Evolutionary conservation across 2,113 vertebrate species (phyloP), one percentile per base, ranked within the genome.

Genomic region (Kobus ellipsiprymnus): DNA sequence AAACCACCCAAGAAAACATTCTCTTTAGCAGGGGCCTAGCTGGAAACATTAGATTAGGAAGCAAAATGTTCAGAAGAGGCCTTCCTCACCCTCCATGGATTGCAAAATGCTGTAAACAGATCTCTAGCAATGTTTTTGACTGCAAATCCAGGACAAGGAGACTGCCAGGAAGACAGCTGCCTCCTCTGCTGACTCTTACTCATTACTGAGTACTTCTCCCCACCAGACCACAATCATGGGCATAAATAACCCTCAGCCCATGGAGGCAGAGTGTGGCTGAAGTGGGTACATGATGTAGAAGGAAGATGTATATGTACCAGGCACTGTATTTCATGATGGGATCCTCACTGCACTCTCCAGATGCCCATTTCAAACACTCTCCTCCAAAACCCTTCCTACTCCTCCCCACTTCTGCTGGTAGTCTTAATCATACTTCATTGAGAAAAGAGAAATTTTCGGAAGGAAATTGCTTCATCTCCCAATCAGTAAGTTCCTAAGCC

Each of bases 161-260:
- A 10, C 52, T 81, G 97, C 94, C 96, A 87, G 96, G 90, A 96
- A 96, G 95, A 87, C 94, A 95, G 97, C 93, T 97, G 97, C 78
- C 36, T 84, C 87, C 71, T 90, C 93, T 77, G 93, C 84, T 81
- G 87, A 95, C 78, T 90, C 83, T 96, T 92, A 90, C 94, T 95
- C 92, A 96, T 46, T 33, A 15, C 71, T 7, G 82, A 96, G 60
- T 10, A 1, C 50, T 81, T 80, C 33, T 81, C 19, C 40, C 71
- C 71, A 87, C 50, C 52, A 82, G 95, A 62, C 54, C 81, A 44
- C 87, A 96, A 87, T 82, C 62, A 74, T 4, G 11, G 78, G 71
- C 52, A 30, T 40, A 74, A 89, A 78, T 57, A 87, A 46, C 57
- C 48, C 85, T 86, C 46, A 17, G 25, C n/a, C 82, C 19, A 1